Evolutionary conservation across 2,113 vertebrate genomes (phyloP).

Genomic region (Pimephales promelas): DNA sequence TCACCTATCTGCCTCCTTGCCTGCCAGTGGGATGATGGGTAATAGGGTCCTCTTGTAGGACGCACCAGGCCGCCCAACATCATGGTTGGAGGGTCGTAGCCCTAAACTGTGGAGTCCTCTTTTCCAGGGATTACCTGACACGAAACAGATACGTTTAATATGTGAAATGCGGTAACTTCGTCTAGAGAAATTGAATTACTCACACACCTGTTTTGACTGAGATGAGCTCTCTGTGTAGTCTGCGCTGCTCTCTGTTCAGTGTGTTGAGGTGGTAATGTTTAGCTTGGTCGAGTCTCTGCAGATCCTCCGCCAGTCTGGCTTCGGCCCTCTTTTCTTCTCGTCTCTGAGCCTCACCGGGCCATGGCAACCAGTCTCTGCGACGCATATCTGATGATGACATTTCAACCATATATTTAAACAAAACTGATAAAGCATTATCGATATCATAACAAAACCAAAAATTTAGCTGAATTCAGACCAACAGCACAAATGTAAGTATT

Average conservation of each 20-base stretch:
- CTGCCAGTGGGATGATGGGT: constrained; percentile 51
- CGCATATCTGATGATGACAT: constrained; percentile 35
- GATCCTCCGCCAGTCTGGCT: constrained; percentile 41
- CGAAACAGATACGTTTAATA: neutral
- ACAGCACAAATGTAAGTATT: neutral
- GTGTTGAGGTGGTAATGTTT: constrained; percentile 54
- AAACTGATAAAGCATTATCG: neutral
- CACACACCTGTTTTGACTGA: constrained; percentile 52
- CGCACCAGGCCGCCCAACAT: constrained; percentile 12
- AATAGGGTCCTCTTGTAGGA: constrained; percentile 46
- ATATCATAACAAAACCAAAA: neutral
- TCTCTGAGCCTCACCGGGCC: constrained; percentile 45
- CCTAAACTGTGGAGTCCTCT: constrained; percentile 29
- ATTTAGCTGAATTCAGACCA: neutral
- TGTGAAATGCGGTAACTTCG: neutral
- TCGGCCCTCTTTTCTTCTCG: constrained; percentile 45
- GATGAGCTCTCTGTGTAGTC: constrained; percentile 50
- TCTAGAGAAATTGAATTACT: neutral
- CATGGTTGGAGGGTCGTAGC: constrained; percentile 31
- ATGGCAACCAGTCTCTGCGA: constrained; percentile 39
- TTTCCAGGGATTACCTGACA: constrained; percentile 46
- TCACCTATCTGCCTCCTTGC: constrained; percentile 41
- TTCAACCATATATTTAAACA: neutral
- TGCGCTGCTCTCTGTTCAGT: constrained; percentile 52
- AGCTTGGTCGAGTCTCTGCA: constrained; percentile 53